These are phyloP conservation scores for Lepisosteus osseus DNA, from an alignment of 2,113 vertebrate species.

Conservation along the genomic window DNA sequence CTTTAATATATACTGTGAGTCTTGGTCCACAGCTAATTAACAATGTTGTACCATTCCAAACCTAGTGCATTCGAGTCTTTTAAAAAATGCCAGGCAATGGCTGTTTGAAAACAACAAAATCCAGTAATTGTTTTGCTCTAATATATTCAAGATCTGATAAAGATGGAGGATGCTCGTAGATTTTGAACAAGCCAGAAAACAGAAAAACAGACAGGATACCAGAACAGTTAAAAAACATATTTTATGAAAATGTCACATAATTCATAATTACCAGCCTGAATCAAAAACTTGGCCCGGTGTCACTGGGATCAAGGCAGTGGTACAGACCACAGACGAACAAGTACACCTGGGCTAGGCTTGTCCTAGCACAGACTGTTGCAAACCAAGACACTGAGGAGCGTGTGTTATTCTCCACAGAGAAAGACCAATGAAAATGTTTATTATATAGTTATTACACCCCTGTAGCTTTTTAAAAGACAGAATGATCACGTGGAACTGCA, in stretches of 20 bases:
- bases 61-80: conserved; percentile 54
- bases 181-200: conserved; percentile 34
- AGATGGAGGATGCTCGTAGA: conserved; percentile 63
- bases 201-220: conserved; percentile 56
- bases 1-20: conserved; percentile 28
- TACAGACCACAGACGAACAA: too few relatives aligned
- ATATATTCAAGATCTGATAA: conserved; percentile 41
- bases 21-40: conserved; percentile 63
- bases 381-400: too few relatives aligned
- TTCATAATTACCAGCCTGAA: conserved; percentile 7
- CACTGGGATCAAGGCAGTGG: too few relatives aligned
- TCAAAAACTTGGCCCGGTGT: too few relatives aligned
- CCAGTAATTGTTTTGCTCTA: conserved; percentile 54
- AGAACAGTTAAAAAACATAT: conserved; percentile 37
- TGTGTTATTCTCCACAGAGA: too few relatives aligned
- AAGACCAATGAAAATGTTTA: too few relatives aligned
- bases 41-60: conserved; percentile 44
- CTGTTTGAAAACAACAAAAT: conserved; percentile 61
- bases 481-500: too few relatives aligned
- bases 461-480: too few relatives aligned
- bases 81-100: conserved; percentile 48
- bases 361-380: too few relatives aligned
- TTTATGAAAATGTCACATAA: conserved; percentile 32
- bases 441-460: too few relatives aligned
- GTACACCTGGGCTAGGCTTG: too few relatives aligned